Conservation (phyloP, 1,140 invertebrate species). For the Conopomorpha cramerella region DNA sequence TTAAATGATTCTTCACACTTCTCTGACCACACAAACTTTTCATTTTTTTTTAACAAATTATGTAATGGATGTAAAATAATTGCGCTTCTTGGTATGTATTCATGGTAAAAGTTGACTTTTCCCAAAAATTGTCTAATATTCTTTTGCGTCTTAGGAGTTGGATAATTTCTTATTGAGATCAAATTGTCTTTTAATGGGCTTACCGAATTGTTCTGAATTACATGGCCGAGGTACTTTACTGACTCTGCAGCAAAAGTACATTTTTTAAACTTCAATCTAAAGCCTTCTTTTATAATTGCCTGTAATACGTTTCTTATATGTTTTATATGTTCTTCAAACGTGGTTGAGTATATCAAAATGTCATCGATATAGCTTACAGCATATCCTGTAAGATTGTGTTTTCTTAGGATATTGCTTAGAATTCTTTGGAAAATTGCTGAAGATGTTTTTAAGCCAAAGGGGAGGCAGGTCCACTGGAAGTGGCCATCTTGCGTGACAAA, state of each 20-base stretch:
- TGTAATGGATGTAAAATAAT: background rate
- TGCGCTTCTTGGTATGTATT: background rate
- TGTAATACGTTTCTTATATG: background rate
- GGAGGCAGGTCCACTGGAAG: background rate
- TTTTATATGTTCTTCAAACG: background rate
- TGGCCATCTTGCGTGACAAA: background rate
- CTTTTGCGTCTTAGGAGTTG: background rate
- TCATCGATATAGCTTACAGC: background rate
- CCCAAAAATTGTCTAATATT: background rate
- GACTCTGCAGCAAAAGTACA: background rate
- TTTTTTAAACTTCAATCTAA: constrained; percentile 1
- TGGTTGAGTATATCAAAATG: background rate
- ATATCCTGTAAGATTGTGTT: background rate
- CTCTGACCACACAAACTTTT: background rate
- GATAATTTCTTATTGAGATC: background rate
- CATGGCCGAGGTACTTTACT: background rate
- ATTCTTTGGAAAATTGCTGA: background rate
- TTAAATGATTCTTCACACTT: constrained; percentile 15
- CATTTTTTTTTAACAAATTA: background rate
- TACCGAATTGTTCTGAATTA: background rate
- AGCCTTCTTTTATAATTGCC: background rate
- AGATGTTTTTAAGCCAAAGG: background rate
- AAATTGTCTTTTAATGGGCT: background rate
- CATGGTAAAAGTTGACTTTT: background rate
- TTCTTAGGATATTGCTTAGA: background rate